Percentiles rank a stretch among this genome's conserved stretches.
Conservation (phyloP, 2,797 vertebrate species). For the Squalus acanthias region DNA sequence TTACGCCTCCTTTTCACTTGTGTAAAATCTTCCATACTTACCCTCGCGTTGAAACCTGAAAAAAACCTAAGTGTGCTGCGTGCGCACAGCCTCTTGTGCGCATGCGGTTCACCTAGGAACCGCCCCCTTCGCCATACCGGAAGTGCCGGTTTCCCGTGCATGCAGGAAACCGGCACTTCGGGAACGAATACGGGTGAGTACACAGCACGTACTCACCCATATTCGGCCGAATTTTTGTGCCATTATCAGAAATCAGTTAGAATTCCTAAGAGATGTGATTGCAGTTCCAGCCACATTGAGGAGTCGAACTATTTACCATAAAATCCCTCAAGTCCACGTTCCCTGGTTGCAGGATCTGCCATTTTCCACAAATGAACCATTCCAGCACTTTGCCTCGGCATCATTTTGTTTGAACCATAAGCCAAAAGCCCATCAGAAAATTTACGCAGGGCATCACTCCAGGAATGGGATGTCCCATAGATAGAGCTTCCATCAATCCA, state of each 20-base stretch:
- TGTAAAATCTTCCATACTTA: no score
- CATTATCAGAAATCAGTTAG: background rate
- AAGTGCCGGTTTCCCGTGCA: no score
- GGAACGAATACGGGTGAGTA: no score
- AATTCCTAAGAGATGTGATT: background rate
- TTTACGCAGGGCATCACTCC: slow-evolving; percentile 79
- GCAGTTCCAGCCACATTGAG: background rate
- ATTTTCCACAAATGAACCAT: slow-evolving; percentile 76
- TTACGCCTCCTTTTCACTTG: no score
- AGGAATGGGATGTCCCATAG: slow-evolving; percentile 80
- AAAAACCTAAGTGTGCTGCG: no score
- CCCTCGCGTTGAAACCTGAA: no score
- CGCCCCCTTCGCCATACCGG: no score
- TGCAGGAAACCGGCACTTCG: no score
- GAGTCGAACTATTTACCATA: slow-evolving; percentile 61
- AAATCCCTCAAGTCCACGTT: slow-evolving; percentile 59
- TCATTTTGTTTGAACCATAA: slow-evolving; percentile 49
- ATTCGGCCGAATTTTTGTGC: no score
- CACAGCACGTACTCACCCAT: no score
- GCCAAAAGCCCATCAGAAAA: slow-evolving; percentile 72
- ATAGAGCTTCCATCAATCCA: slow-evolving; percentile 97
- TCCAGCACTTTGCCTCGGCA: slow-evolving; percentile 58
- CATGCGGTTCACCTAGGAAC: no score
- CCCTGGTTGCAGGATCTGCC: slow-evolving; percentile 69
- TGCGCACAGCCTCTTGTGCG: no score